A percentile compares a stretch with the other conserved stretches of the same genome.
Evolutionary conservation across 2,888 invertebrate genomes (phyloP).

Genomic region (Gasteruption jaculator): DNA sequence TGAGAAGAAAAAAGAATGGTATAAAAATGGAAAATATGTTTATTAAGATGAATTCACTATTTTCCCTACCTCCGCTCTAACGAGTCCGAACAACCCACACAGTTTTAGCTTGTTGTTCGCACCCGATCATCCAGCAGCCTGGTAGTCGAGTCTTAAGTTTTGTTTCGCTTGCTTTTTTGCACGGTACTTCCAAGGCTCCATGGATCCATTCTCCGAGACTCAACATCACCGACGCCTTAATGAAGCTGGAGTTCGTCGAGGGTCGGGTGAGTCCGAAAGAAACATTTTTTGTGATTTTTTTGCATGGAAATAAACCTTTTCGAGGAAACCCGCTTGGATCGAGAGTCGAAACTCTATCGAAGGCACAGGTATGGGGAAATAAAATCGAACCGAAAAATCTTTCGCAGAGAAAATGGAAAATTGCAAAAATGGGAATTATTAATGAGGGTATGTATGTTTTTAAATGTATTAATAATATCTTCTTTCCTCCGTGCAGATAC

Average conservation of each 20-base stretch:
- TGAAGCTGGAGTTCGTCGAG: constrained; percentile 71
- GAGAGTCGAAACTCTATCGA: no score
- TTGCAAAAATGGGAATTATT: no score
- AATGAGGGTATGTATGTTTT: no score
- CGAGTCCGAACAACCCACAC: no score
- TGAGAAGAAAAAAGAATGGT: no score
- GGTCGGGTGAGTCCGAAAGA: constrained; percentile 65
- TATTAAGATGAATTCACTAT: no score
- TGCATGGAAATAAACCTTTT: constrained; percentile 7
- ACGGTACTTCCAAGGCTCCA: constrained; percentile 53
- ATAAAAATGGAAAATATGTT: no score
- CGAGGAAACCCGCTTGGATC: no score
- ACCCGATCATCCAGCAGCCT: constrained; percentile 43
- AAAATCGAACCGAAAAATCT: no score
- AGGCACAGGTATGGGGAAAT: no score
- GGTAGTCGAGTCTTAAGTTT: constrained; percentile 28
- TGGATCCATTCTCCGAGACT: constrained; percentile 72
- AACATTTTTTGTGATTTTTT: constrained; percentile 6
- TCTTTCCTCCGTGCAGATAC: constrained; percentile 59
- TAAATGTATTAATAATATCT: not conserved
- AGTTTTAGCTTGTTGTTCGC: constrained; percentile 33
- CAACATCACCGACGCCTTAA: constrained; percentile 69
- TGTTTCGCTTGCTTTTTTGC: constrained; percentile 39
- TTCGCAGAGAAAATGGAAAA: no score
- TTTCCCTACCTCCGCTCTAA: no score